These are phyloP conservation scores for Porites evermanni DNA, from an alignment of 92 coral and sea anemone genomes.

Conservation along the genomic window DNA sequence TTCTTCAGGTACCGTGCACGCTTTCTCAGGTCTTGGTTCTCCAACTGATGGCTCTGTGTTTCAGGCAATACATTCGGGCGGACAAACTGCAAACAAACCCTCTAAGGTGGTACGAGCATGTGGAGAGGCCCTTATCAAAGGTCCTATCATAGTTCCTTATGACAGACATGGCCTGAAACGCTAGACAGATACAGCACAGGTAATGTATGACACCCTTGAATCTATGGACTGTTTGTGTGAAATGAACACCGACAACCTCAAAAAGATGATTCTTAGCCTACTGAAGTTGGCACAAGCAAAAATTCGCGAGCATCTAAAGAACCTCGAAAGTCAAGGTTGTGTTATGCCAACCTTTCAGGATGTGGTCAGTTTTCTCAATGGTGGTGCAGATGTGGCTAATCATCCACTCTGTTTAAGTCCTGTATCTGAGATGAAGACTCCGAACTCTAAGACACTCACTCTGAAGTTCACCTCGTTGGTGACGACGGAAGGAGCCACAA, in stretches of 20 bases:
- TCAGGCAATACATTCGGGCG: no score
- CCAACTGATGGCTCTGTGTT: no score
- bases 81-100: no score
- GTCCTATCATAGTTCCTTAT: no score
- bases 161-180: no score
- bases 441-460: neutral
- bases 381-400: conserved; percentile 65
- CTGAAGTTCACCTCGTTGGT: conserved; percentile 8
- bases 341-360: conserved; percentile 62
- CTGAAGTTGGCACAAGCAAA: conserved; percentile 44
- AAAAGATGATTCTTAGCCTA: conserved; percentile 30
- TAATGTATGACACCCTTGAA: no score
- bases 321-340: conserved; percentile 17
- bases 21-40: no score
- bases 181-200: no score
- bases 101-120: no score
- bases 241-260: conserved; percentile 68
- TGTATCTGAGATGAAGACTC: conserved; percentile 1
- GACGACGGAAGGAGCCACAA: neutral
- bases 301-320: conserved; percentile 57
- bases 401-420: conserved; percentile 68
- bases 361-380: conserved; percentile 15
- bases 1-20: no score
- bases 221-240: conserved; percentile 53
- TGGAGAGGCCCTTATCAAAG: no score